Evolutionary conservation across 2,888 invertebrate genomes (phyloP).

Genomic region (Mermis nigrescens): DNA sequence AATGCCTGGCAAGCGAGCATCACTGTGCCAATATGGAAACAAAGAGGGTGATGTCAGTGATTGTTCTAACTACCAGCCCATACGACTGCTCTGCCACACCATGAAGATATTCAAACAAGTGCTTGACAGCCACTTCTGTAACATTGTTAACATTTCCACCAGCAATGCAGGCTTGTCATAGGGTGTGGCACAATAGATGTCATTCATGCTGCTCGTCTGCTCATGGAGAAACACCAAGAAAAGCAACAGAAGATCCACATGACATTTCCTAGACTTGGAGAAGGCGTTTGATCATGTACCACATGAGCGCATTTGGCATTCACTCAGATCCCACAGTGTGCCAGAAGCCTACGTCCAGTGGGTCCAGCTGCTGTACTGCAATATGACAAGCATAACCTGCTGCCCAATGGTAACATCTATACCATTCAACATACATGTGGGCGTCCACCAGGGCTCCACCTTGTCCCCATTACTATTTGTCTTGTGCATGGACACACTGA

Average conservation of each 20-base stretch:
- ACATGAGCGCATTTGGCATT: background rate
- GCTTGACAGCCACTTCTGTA: background rate
- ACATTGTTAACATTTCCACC: background rate
- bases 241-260: background rate
- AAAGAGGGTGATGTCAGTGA: conserved; percentile 1
- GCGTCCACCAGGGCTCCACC: background rate
- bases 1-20: background rate
- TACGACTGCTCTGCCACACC: conserved; percentile 1
- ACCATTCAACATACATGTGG: too few relatives aligned
- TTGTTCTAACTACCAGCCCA: conserved; percentile 4
- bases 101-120: conserved; percentile 7
- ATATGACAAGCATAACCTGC: background rate
- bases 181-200: background rate
- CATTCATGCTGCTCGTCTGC: background rate
- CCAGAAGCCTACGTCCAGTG: background rate
- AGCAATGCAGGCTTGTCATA: background rate
- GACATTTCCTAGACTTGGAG: background rate
- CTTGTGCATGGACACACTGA: background rate
- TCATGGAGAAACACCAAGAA: background rate
- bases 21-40: conserved; percentile 3
- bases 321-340: background rate
- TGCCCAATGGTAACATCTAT: too few relatives aligned
- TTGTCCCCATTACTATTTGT: background rate
- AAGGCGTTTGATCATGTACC: background rate
- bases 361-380: background rate